Conservation (phyloP, 2,888 invertebrate species). For the Teleogryllus oceanicus region DNA sequence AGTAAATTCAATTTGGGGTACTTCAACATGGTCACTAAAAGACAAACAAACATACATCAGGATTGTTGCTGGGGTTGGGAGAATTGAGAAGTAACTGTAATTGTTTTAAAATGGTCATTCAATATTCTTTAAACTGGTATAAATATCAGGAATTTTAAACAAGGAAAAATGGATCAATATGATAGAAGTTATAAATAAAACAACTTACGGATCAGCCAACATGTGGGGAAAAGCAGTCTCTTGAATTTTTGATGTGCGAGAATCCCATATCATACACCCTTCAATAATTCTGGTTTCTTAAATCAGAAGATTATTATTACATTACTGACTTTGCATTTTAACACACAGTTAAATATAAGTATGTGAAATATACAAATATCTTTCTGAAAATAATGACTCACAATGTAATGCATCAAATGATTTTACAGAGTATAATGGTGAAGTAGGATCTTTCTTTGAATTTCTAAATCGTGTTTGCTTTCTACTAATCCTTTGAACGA, state of each 20-base stretch:
- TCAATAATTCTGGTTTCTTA: constrained; percentile 83
- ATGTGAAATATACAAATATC: neutral
- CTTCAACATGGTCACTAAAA: too few species aligned
- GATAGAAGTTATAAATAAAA: neutral
- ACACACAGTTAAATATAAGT: constrained; percentile 3
- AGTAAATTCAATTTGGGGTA: too few species aligned
- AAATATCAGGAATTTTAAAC: too few species aligned
- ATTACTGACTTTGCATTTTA: too few species aligned
- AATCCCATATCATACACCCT: constrained; percentile 93
- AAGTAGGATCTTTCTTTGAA: constrained; percentile 87
- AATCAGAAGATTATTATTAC: constrained; percentile 39
- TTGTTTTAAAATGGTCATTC: too few species aligned
- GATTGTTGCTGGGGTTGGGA: too few species aligned
- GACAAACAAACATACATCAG: too few species aligned
- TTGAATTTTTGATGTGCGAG: constrained; percentile 92
- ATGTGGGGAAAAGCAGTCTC: constrained; percentile 92
- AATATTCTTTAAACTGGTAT: too few species aligned
- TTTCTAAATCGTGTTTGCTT: constrained; percentile 80
- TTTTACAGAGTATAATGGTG: constrained; percentile 90
- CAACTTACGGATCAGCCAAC: constrained; percentile 77
- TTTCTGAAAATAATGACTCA: constrained; percentile 46
- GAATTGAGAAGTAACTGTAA: too few species aligned
- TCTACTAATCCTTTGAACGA: constrained; percentile 85
- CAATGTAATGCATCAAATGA: constrained; percentile 80
- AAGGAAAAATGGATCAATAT: neutral